A percentile compares a stretch with the other conserved stretches of the same genome.
Conservation (phyloP, 1,140 invertebrate genomes). For the Magallana angulata region DNA sequence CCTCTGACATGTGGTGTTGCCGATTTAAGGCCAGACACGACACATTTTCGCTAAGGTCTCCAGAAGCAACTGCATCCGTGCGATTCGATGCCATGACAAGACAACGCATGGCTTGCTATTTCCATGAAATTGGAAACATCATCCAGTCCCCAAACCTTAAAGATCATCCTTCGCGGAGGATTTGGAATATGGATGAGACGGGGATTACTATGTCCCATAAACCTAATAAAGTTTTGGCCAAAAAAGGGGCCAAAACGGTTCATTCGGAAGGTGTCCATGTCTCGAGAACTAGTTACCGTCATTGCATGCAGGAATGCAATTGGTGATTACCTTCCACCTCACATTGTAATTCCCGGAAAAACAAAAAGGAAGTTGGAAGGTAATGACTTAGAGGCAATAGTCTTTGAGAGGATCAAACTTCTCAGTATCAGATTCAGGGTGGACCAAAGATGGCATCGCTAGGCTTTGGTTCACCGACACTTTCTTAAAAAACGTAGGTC, state of each 20-base stretch:
- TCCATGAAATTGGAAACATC: neutral
- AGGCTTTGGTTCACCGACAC: slow-evolving; percentile 52
- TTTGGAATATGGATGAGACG: slow-evolving; percentile 50
- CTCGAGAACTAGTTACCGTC: slow-evolving; percentile 38
- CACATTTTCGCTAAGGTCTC: slow-evolving; percentile 35
- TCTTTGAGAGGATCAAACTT: slow-evolving; percentile 27
- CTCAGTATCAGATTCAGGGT: no score
- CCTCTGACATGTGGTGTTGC: slow-evolving; percentile 30
- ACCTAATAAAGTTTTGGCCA: neutral
- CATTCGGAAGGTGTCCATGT: slow-evolving; percentile 37
- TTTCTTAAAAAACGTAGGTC: slow-evolving; percentile 45
- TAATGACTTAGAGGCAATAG: slow-evolving; percentile 25
- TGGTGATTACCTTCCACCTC: slow-evolving; percentile 39
- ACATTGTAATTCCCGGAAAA: slow-evolving; percentile 39
- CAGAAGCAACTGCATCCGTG: slow-evolving; percentile 17
- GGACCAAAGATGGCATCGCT: neutral
- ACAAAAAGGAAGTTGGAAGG: slow-evolving; percentile 24
- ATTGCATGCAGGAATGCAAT: slow-evolving; percentile 43
- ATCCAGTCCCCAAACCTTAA: neutral
- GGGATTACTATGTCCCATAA: slow-evolving; percentile 7
- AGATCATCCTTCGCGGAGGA: neutral
- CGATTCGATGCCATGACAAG: slow-evolving; percentile 41
- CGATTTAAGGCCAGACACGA: neutral
- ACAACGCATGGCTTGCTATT: neutral
- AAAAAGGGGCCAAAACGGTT: slow-evolving; percentile 4